phyloP scores from a whole-genome alignment of 2,113 vertebrate genomes.

The Eurypyga helias region DNA sequence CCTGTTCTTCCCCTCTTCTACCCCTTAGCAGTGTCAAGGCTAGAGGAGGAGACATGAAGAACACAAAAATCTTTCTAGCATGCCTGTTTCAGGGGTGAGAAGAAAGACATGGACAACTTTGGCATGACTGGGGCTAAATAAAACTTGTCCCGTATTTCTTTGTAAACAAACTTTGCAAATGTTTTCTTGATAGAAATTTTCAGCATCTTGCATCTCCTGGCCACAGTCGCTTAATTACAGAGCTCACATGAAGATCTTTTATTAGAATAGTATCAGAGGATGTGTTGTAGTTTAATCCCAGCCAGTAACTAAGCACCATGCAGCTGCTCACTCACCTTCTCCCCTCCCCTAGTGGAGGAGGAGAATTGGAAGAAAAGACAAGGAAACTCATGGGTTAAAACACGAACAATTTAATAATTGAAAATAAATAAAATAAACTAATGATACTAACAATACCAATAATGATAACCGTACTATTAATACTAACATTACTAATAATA shows the following conservation, averaged over 20 bases:
- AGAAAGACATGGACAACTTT: background rate
- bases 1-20: background rate
- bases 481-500: too few species aligned
- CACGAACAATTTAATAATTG: too few species aligned
- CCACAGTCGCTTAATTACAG: background rate
- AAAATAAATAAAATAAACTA: too few species aligned
- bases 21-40: background rate
- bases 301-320: too few species aligned
- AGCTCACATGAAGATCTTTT: background rate
- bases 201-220: background rate
- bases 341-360: too few species aligned
- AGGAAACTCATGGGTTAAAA: too few species aligned
- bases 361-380: too few species aligned
- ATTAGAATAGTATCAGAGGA: background rate
- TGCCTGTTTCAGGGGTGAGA: background rate
- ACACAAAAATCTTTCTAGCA: background rate
- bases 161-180: background rate
- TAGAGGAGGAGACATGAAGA: background rate
- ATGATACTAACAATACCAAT: too few species aligned
- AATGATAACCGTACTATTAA: too few species aligned
- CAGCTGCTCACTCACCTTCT: too few species aligned
- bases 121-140: background rate
- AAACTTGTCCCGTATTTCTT: background rate
- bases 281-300: too few species aligned
- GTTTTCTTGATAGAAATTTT: background rate